Base-by-base conservation (phyloP, 2,797 vertebrate genomes). In the Taeniopygia guttata region DNA sequence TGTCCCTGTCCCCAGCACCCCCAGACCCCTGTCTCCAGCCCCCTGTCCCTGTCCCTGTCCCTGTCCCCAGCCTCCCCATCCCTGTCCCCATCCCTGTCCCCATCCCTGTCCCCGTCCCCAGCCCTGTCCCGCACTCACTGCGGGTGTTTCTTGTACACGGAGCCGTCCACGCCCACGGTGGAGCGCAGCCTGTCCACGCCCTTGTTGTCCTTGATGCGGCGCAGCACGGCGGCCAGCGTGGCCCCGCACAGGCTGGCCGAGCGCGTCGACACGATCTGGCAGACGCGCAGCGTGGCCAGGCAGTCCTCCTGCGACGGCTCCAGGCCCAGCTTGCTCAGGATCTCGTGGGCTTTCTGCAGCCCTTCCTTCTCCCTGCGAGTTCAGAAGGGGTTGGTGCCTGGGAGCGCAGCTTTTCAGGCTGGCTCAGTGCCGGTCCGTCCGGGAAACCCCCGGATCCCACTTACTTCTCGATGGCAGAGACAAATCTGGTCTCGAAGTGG, bases 131-230 rank as follows among this genome's bases (percentile, higher is more conserved):
- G 8, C 51, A 52, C 51, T 29, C 32, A 25, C 25, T 36, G 26
- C 4, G 98, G 98, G 77, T 99, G 99, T 80, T 98, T 99, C 96
- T 99, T 99, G 98, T 99, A 99, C 73, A 99, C 98, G 0, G 99
- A 98, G 38, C 99, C 99, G 0, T 99, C 99, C 3, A 98, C 99
- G 1, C 98, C 99, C 0, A 99, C 96, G 2, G 99, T 99, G 87
- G 98, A 98, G 14, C 98, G 98, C 90, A 99, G 96, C 38, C 98
- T 97, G 11, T 99, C 98, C 1, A 97, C 96, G 0, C 98, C 98
- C 95, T 99, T 99, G 97, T 99, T 99, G 91, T 99, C 99, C 58
- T 98, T 98, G 96, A 99, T 98, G 93, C 99, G 99, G 6, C 98
- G 96, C 66, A 99, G 97, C 32, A 99, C 98, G 0, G 99, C 98